Evolutionary conservation across 2,888 invertebrate species (phyloP).

Genomic region (Busseola fusca): DNA sequence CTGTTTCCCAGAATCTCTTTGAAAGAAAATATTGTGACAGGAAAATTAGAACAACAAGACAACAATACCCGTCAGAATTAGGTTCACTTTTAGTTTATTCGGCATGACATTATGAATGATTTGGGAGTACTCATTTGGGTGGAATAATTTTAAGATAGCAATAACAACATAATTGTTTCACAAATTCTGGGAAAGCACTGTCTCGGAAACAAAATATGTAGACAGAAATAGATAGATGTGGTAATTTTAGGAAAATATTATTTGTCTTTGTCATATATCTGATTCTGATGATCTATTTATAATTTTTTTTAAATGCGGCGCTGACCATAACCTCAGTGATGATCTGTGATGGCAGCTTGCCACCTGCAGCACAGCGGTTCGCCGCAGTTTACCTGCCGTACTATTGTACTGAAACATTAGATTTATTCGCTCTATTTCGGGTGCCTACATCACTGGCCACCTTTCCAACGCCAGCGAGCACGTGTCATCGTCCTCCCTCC

Average conservation of each 20-base stretch:
- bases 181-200: neutral
- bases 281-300: slow-evolving; percentile 22
- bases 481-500: slow-evolving; percentile 79
- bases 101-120: slow-evolving; percentile 19
- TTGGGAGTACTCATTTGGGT: neutral
- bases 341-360: slow-evolving; percentile 69
- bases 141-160: slow-evolving; percentile 1
- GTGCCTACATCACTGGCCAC: slow-evolving; percentile 79
- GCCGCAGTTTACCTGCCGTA: slow-evolving; percentile 79
- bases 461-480: slow-evolving; percentile 77
- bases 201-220: neutral
- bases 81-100: slow-evolving; percentile 15
- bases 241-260: slow-evolving; percentile 1
- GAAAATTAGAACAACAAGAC: slow-evolving; percentile 28
- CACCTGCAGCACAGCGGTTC: slow-evolving; percentile 66
- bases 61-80: slow-evolving; percentile 20
- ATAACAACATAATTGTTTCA: neutral
- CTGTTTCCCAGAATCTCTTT: slow-evolving; percentile 35
- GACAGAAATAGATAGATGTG: neutral
- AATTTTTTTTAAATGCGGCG: slow-evolving; percentile 43
- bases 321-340: slow-evolving; percentile 73
- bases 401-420: slow-evolving; percentile 65
- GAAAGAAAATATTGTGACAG: slow-evolving; percentile 45
- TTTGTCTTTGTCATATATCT: slow-evolving; percentile 14
- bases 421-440: slow-evolving; percentile 75